A percentile compares a stretch with the other conserved stretches of the same genome.
Conservation (phyloP, 64 coral and sea anemone genomes). For the Montipora sp. region DNA sequence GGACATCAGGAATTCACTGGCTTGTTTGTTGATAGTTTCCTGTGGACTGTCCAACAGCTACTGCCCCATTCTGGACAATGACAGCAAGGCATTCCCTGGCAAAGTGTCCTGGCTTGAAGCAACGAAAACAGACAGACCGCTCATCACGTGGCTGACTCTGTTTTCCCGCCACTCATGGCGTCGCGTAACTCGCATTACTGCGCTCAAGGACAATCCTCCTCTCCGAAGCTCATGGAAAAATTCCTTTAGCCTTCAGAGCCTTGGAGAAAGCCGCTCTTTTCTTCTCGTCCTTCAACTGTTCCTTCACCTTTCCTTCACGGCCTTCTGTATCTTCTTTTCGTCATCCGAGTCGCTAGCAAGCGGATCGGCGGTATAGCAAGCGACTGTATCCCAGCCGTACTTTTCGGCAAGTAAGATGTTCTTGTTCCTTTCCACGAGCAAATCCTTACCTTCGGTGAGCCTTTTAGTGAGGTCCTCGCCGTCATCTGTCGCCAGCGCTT, state of each 20-base stretch:
- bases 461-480: neutral
- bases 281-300: too few species aligned
- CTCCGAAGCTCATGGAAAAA: neutral
- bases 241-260: too few species aligned
- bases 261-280: too few species aligned
- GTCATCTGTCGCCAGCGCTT: neutral
- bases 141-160: neutral
- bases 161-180: neutral
- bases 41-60: neutral
- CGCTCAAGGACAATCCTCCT: neutral
- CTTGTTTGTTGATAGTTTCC: neutral
- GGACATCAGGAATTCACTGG: neutral
- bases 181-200: neutral
- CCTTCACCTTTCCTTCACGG: too few species aligned
- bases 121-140: slow-evolving; percentile 15
- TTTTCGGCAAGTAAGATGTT: neutral
- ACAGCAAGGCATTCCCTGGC: slow-evolving; percentile 35
- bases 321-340: too few species aligned
- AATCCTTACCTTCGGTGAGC: neutral
- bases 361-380: too few species aligned
- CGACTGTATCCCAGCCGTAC: too few species aligned
- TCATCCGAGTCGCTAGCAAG: too few species aligned
- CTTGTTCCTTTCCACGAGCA: neutral
- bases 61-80: neutral
- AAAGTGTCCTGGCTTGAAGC: slow-evolving; percentile 44